A percentile compares a stretch with the other conserved stretches of the same genome.
phyloP scores from a whole-genome alignment of 2,113 vertebrate species.

The Oncorhynchus nerka region DNA sequence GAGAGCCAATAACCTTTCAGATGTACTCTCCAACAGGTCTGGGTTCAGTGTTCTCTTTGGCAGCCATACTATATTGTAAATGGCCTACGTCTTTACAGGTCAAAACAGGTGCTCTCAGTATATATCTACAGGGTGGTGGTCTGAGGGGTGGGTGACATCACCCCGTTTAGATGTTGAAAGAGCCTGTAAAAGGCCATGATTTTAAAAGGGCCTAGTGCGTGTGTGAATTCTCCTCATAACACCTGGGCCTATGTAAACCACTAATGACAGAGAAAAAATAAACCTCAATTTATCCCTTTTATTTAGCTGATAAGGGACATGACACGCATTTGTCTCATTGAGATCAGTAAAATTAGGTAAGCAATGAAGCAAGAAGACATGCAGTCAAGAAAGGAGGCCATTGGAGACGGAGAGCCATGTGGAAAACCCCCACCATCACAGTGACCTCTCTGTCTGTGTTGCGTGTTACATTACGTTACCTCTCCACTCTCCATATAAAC shows the following conservation, averaged over 20 bases:
- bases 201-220: not conserved
- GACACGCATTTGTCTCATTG: not conserved
- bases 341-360: not conserved
- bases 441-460: not conserved
- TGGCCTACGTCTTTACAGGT: not conserved
- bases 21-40: not conserved
- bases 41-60: not conserved
- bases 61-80: not conserved
- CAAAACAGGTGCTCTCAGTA: not conserved
- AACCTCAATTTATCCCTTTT: not conserved
- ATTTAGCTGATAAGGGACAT: not conserved
- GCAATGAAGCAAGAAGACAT: constrained; percentile 23
- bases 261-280: not conserved
- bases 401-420: not conserved
- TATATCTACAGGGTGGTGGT: not conserved
- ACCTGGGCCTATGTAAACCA: constrained; percentile 6
- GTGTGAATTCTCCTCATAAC: not conserved
- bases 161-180: not conserved
- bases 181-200: not conserved
- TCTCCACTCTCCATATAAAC: not conserved
- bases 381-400: not conserved
- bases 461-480: not conserved
- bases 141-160: not conserved
- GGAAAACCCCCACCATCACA: not conserved
- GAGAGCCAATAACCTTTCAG: constrained; percentile 40